These are phyloP conservation scores for Meteorus cinctellus DNA, from an alignment of 2,888 invertebrate genomes.

Conservation along the genomic window DNA sequence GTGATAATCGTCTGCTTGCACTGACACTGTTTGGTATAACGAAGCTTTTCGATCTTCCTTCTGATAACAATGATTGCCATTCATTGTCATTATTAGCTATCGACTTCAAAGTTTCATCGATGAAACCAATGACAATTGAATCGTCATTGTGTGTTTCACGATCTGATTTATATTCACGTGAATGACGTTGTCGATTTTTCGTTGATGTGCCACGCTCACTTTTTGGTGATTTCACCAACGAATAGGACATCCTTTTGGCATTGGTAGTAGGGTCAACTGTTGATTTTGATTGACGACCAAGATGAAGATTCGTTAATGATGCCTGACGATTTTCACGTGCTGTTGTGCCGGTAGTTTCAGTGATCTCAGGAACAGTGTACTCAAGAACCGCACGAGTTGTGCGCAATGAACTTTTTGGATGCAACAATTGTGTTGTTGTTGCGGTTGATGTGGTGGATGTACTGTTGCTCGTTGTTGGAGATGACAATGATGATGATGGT, in stretches of 20 bases:
- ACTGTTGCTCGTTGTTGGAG: conserved; percentile 31
- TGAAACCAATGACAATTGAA: conserved; percentile 40
- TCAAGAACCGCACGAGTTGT: conserved; percentile 40
- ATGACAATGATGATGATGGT: conserved; percentile 35
- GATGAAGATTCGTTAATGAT: conserved; percentile 44
- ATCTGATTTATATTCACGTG: conserved; percentile 35
- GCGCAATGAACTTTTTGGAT: conserved; percentile 34
- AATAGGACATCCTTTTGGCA: conserved; percentile 43
- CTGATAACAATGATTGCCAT: conserved; percentile 61
- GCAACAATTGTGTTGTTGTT: conserved; percentile 33
- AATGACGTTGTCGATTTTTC: conserved; percentile 48
- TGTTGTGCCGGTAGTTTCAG: conserved; percentile 20
- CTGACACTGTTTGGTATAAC: conserved; percentile 61
- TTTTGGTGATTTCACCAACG: conserved; percentile 46
- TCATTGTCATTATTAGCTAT: conserved; percentile 34
- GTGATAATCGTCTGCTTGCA: conserved; percentile 46
- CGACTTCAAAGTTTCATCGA: conserved; percentile 46
- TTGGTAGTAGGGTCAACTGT: conserved; percentile 10
- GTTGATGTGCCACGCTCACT: conserved; percentile 44
- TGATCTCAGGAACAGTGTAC: conserved; percentile 37
- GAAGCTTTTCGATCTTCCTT: conserved; percentile 67
- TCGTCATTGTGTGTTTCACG: conserved; percentile 33
- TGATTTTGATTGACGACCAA: conserved; percentile 46
- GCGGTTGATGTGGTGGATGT: not conserved
- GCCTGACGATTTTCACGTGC: conserved; percentile 26